phyloP scores from a whole-genome alignment of 1,140 invertebrate species.

The Pseudomyrmex flavicornis region DNA sequence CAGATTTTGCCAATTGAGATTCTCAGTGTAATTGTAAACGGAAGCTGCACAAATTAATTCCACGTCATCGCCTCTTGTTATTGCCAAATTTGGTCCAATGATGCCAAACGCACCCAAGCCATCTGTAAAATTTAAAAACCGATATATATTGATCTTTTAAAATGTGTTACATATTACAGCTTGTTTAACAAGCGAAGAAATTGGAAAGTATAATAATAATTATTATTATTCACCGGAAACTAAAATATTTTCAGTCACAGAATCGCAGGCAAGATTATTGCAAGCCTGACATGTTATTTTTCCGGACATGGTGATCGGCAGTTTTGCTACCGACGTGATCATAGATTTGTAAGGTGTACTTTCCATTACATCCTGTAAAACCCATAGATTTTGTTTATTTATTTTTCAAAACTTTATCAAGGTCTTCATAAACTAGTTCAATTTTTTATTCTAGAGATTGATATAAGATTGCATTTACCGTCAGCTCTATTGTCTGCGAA shows the following conservation, averaged over 20 bases:
- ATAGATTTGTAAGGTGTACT: background rate
- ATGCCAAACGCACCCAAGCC: conserved; percentile 82
- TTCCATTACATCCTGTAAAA: conserved; percentile 48
- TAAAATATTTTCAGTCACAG: conserved; percentile 64
- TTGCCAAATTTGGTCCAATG: conserved; percentile 75
- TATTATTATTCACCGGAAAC: conserved; percentile 71
- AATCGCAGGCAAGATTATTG: conserved; percentile 73
- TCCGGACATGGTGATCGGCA: conserved; percentile 70
- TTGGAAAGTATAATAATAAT: background rate
- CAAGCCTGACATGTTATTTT: conserved; percentile 74
- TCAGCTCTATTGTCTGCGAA: conserved; percentile 21
- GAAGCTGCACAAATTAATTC: conserved; percentile 86
- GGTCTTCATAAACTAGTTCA: no score
- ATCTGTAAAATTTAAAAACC: conserved; percentile 73
- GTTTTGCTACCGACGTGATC: conserved; percentile 53
- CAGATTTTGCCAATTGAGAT: conserved; percentile 81
- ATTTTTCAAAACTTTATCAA: background rate
- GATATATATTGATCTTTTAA: background rate
- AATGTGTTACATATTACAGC: no score
- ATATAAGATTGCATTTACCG: conserved; percentile 40
- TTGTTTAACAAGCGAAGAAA: no score
- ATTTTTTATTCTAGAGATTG: background rate
- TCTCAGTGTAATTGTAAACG: conserved; percentile 84
- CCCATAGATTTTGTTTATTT: conserved; percentile 64
- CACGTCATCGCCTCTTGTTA: conserved; percentile 85